Evolutionary conservation across 2,113 vertebrate genomes (phyloP), one percentile per base, ranked within the genome.

Genomic region (Indicator maculatus): DNA sequence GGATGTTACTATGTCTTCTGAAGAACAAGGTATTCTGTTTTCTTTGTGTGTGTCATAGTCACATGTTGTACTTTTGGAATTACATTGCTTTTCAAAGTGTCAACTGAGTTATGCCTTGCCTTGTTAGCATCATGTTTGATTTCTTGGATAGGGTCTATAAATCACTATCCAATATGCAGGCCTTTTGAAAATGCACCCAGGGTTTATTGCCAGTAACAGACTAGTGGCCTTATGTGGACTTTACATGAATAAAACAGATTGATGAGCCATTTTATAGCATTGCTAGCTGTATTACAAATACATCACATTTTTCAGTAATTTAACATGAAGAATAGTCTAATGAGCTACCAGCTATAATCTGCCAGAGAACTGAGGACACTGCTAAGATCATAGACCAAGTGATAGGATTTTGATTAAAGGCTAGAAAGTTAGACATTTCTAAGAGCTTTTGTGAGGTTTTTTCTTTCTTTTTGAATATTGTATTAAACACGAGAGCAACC

Each of bases 191-290:
- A 98, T 60, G 97, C 91, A 96, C 95, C 94, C 94, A 96, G 97
- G 96, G 97, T 98, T 98, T 98, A 98, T 98, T 98, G 91, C 97
- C 93, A 97, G 96, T 98, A 98, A 97, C 97, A 97, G 97, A 94
- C 96, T 97, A 97, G 96, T 98, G 95, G 97, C 96, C 97, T 97
- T 98, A 97, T 95, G 95, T 98, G 96, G 98, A 97, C 96, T 97
- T 98, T 90, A 89, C 95, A 90, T 95, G 97, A 98, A 98, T 98
- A 98, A 98, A 98, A 97, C 96, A 98, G 97, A 98, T 98, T 98
- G 97, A 98, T 98, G 98, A 98, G 95, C 97, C 98, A 93, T 98
- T 98, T 98, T 98, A 98, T 97, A 92, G 97, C 97, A 96, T 97
- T 94, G 79, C 96, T 97, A 97, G 95, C 95, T 97, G 79, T 97